Conservation (phyloP, 30 jellyfish, hydroid and myxozoan genomes). For the Aurelia sp. region DNA sequence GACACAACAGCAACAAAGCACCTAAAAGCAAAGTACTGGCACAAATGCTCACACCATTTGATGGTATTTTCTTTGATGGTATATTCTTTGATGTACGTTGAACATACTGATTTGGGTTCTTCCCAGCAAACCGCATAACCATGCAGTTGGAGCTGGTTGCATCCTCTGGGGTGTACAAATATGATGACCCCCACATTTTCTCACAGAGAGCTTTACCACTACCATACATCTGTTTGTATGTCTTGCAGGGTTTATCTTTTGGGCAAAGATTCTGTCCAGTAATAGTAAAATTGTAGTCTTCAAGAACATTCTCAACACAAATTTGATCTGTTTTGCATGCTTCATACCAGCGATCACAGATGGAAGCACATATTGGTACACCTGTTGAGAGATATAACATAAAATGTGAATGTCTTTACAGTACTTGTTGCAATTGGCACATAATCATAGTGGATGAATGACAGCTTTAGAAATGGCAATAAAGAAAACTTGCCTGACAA, state of each 20-base stretch:
- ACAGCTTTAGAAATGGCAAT: too few relatives aligned
- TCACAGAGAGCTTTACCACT: conserved; percentile 81
- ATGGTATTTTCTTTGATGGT: conserved; percentile 1
- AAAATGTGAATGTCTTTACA: neutral
- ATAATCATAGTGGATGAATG: too few relatives aligned
- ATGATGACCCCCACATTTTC: conserved; percentile 88
- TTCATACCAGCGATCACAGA: conserved; percentile 86
- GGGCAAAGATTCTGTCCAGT: conserved; percentile 83
- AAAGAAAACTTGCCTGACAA: too few relatives aligned
- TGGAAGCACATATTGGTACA: conserved; percentile 83
- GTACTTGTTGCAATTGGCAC: too few relatives aligned
- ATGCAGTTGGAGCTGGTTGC: conserved; percentile 75
- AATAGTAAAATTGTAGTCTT: conserved; percentile 70
- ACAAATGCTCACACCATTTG: neutral
- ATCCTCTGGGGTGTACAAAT: conserved; percentile 60
- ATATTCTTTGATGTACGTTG: neutral
- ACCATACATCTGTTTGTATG: conserved; percentile 83
- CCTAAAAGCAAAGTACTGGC: neutral
- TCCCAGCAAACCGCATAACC: conserved; percentile 83
- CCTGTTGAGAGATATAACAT: conserved; percentile 30
- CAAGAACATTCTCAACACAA: conserved; percentile 80
- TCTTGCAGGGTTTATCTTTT: conserved; percentile 69
- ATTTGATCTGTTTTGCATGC: conserved; percentile 77
- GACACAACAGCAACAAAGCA: neutral
- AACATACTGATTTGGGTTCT: conserved; percentile 65